These are phyloP conservation scores for Myiozetetes cayanensis DNA, from an alignment of 2,113 vertebrate species.

Conservation along the genomic window DNA sequence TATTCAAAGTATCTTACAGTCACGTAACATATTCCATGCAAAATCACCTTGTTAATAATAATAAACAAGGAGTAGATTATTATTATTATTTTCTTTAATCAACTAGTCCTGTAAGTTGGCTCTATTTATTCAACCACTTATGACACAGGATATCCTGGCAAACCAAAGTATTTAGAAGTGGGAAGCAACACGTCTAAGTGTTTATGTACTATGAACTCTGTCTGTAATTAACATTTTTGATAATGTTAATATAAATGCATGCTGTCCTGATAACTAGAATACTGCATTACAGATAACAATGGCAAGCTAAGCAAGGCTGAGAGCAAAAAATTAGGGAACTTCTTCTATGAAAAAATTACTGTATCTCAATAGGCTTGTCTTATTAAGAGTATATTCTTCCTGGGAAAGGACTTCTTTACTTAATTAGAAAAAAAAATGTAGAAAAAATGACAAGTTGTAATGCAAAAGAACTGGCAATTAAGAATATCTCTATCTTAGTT, in stretches of 20 bases:
- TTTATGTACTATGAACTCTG: neutral
- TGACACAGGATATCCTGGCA: neutral
- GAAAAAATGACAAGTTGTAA: neutral
- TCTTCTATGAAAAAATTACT: neutral
- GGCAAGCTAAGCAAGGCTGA: neutral
- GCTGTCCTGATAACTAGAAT: neutral
- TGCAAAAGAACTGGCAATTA: neutral
- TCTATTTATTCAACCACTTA: neutral
- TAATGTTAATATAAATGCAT: neutral
- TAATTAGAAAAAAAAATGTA: neutral
- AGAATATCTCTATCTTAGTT: neutral
- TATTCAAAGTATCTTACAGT: conserved; percentile 17
- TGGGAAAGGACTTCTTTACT: neutral
- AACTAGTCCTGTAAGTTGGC: neutral
- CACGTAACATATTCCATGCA: neutral
- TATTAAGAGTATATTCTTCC: neutral
- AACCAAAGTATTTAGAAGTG: neutral
- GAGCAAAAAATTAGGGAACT: neutral
- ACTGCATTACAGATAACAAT: neutral
- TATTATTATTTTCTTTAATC: neutral
- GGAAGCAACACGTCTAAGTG: neutral
- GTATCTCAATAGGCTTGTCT: neutral
- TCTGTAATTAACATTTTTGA: neutral
- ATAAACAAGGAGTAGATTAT: neutral
- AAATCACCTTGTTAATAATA: neutral